Percentiles rank a stretch among this genome's conserved stretches.
phyloP scores from a whole-genome alignment of 2,888 invertebrate genomes.

The Cosmopolites sordidus region DNA sequence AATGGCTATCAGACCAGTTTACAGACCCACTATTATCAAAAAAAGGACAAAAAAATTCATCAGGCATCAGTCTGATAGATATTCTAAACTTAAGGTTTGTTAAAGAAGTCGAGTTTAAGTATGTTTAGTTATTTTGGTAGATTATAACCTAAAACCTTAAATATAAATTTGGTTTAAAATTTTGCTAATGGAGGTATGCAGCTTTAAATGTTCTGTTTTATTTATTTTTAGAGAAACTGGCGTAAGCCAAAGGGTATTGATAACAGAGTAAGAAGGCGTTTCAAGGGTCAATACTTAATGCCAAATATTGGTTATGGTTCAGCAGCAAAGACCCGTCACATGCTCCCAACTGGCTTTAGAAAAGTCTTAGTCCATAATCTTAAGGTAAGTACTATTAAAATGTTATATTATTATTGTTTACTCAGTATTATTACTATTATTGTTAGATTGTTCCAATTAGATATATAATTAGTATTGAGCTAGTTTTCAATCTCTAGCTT shows the following conservation, averaged over 20 bases:
- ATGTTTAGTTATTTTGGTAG: too few relatives aligned
- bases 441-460: too few relatives aligned
- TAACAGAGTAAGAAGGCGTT: slow-evolving; percentile 97
- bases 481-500: too few relatives aligned
- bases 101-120: too few relatives aligned
- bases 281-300: slow-evolving; percentile 99
- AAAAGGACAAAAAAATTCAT: slow-evolving; percentile 98
- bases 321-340: slow-evolving; percentile 89
- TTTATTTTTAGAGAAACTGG: slow-evolving; percentile 81
- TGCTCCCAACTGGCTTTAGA: slow-evolving; percentile 96
- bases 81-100: slow-evolving; percentile 86
- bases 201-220: background rate
- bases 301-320: slow-evolving; percentile 99
- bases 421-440: too few relatives aligned
- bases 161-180: background rate
- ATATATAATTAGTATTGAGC: too few relatives aligned
- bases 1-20: slow-evolving; percentile 88
- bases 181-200: background rate
- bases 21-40: slow-evolving; percentile 87
- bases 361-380: slow-evolving; percentile 91
- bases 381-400: slow-evolving; percentile 56
- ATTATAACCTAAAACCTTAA: background rate
- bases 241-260: slow-evolving; percentile 99
- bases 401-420: background rate
- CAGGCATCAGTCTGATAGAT: slow-evolving; percentile 97